A percentile compares a stretch with the other conserved stretches of the same genome.
Conservation (phyloP, 2,888 invertebrate species). For the Heliothis peltigera region DNA sequence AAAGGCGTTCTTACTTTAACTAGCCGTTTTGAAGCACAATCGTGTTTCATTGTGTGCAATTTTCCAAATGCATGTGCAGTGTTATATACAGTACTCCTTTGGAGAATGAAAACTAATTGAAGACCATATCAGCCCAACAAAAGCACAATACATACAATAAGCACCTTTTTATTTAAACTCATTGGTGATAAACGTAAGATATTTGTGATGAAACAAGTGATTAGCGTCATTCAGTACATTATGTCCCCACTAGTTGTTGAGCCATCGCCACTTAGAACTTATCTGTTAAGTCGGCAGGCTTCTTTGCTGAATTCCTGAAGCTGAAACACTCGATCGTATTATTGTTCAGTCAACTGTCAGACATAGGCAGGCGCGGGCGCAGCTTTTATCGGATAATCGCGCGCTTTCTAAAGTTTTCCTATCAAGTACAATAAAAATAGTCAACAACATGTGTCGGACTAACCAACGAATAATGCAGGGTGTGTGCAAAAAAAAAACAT, state of each 20-base stretch:
- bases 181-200: slow-evolving; percentile 37
- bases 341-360: slow-evolving; percentile 68
- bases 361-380: slow-evolving; percentile 68
- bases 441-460: slow-evolving; percentile 33
- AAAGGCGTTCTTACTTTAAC: background rate
- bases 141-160: slow-evolving; percentile 37
- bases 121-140: slow-evolving; percentile 21
- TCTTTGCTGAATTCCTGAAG: slow-evolving; percentile 62
- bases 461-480: slow-evolving; percentile 28
- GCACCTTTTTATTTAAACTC: slow-evolving; percentile 29
- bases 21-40: slow-evolving; percentile 16
- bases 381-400: slow-evolving; percentile 37
- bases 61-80: slow-evolving; percentile 23
- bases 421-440: slow-evolving; percentile 5
- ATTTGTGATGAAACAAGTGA: slow-evolving; percentile 44
- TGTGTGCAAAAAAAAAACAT: slow-evolving; percentile 35
- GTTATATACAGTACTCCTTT: slow-evolving; percentile 2
- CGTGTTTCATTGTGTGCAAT: slow-evolving; percentile 21
- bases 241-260: slow-evolving; percentile 59
- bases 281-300: slow-evolving; percentile 66
- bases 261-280: slow-evolving; percentile 62
- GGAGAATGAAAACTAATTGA: slow-evolving; percentile 39
- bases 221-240: slow-evolving; percentile 38
- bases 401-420: slow-evolving; percentile 44
- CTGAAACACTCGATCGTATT: slow-evolving; percentile 61